Evolutionary conservation across 2,113 vertebrate genomes (phyloP).

Genomic region (Eudorcas thomsonii): DNA sequence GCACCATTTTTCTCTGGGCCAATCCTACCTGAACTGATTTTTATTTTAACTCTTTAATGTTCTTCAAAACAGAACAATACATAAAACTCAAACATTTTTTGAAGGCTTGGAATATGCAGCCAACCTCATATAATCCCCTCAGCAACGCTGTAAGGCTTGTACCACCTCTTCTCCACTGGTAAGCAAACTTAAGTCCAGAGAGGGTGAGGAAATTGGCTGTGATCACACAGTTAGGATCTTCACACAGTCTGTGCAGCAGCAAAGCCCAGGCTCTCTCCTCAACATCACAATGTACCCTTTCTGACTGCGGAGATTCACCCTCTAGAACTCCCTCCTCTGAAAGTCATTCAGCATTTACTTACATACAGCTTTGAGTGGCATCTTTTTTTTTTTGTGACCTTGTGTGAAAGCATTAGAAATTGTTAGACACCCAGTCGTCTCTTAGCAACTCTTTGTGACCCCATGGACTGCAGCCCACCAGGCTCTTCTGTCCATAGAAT

Average conservation of each 20-base stretch:
- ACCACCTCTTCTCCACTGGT: not conserved
- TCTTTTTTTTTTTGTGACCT: not conserved
- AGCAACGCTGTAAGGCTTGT: not conserved
- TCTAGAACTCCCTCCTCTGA: not conserved
- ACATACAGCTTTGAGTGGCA: not conserved
- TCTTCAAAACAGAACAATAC: constrained; percentile 15
- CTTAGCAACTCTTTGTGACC: not conserved
- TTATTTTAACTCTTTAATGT: not conserved
- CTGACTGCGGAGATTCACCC: not conserved
- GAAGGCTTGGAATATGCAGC: not conserved
- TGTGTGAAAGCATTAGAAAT: not conserved
- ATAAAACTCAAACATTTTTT: not conserved
- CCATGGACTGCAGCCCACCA: not conserved
- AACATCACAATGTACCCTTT: not conserved
- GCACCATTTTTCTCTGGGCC: not conserved
- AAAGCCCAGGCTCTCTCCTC: not conserved
- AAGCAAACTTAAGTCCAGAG: not conserved
- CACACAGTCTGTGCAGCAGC: not conserved
- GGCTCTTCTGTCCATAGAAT: not conserved
- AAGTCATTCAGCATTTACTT: constrained; percentile 12
- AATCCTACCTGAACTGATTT: not conserved
- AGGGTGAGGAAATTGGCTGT: not conserved
- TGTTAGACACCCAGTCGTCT: not conserved
- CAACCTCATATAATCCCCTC: not conserved
- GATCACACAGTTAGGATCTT: not conserved